A percentile compares a stretch with the other conserved stretches of the same genome.
These are phyloP conservation scores for Strigops habroptila DNA, from an alignment of 2,113 vertebrate genomes.

Conservation along the genomic window DNA sequence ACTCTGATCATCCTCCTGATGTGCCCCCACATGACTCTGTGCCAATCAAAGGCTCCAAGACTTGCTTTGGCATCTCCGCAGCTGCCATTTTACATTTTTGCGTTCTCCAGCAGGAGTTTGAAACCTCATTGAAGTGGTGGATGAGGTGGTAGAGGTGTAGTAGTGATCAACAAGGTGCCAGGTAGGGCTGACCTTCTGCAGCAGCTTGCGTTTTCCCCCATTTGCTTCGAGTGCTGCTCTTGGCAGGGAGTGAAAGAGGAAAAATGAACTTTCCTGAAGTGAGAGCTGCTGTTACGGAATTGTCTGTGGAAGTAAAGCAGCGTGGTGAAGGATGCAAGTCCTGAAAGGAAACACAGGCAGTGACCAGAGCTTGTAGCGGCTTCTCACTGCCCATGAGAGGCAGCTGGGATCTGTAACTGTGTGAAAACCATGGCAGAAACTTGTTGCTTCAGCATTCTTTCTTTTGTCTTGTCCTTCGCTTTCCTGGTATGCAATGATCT, in stretches of 20 bases:
- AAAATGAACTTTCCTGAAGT: background rate
- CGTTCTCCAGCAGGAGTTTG: background rate
- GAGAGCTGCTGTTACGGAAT: background rate
- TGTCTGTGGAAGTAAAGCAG: background rate
- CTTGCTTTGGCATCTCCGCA: accelerated
- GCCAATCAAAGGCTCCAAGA: background rate
- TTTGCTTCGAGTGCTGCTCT: background rate
- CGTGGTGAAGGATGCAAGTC: background rate
- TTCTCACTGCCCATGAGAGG: background rate
- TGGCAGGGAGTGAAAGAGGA: background rate
- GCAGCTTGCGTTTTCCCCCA: accelerated
- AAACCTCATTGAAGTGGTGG: accelerated
- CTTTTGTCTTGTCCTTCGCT: background rate
- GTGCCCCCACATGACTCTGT: accelerated
- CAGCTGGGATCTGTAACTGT: background rate
- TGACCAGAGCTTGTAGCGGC: background rate
- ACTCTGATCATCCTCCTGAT: accelerated
- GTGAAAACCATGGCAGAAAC: background rate
- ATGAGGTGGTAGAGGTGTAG: background rate
- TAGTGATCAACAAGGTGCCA: background rate
- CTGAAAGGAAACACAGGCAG: background rate
- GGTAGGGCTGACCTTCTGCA: background rate
- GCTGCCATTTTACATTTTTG: background rate
- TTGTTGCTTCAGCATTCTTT: background rate
- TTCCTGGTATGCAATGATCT: background rate